A percentile compares a stretch with the other conserved stretches of the same genome.
Conservation (phyloP, 2,797 vertebrate genomes). For the Labroides dimidiatus region DNA sequence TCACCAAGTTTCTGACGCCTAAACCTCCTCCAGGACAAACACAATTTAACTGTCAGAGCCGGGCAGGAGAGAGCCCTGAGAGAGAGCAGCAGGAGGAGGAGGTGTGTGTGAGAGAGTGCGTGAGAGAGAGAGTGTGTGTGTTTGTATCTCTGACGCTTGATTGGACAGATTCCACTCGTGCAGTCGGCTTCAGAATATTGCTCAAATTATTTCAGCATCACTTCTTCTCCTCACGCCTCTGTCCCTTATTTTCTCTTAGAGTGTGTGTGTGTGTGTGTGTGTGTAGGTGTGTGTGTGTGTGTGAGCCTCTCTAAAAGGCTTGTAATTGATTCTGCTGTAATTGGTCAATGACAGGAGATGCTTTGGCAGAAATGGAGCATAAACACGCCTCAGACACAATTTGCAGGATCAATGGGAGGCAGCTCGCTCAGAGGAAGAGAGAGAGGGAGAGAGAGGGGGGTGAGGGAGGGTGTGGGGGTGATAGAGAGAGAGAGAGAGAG, state of each 20-base stretch:
- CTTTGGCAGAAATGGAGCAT: constrained; percentile 85
- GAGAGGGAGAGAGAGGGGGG: constrained; percentile 19
- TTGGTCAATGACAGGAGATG: constrained; percentile 85
- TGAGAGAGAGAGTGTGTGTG: constrained; percentile 30
- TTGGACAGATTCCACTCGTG: constrained; percentile 80
- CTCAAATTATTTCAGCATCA: constrained; percentile 80
- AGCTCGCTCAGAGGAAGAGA: constrained; percentile 49
- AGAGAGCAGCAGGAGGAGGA: constrained; percentile 60
- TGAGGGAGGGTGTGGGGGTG: constrained; percentile 28
- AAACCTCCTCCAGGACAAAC: constrained; percentile 82
- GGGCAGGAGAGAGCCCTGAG: background rate
- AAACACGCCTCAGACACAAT: constrained; percentile 83
- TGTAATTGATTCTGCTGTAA: constrained; percentile 87
- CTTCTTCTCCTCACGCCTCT: constrained; percentile 55
- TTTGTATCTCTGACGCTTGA: constrained; percentile 71
- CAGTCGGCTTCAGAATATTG: constrained; percentile 78
- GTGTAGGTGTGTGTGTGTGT: constrained; percentile 20
- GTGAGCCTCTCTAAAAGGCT: constrained; percentile 78
- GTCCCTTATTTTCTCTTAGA: constrained; percentile 40
- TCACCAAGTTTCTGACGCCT: constrained; percentile 45
- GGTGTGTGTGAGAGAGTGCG: constrained; percentile 8
- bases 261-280: constrained; percentile 8
- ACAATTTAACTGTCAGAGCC: constrained; percentile 86
- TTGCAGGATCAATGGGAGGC: constrained; percentile 83
- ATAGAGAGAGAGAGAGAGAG: constrained; percentile 33